Base-by-base conservation (phyloP, 2,888 invertebrate species). In the Amphipyra berbera region DNA sequence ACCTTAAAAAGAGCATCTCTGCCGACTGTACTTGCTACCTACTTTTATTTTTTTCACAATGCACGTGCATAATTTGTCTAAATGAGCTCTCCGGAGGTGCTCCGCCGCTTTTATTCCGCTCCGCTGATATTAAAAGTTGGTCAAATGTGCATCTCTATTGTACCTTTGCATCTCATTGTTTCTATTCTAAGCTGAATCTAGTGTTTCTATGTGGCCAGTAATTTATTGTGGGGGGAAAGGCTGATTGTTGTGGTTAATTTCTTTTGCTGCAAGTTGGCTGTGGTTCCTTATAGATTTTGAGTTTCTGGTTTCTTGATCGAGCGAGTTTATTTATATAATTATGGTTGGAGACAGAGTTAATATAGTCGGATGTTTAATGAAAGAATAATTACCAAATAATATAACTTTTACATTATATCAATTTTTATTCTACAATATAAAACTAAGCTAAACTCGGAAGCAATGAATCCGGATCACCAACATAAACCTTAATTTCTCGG, bases 111-210 rank as follows among this genome's bases (percentile, higher is more conserved):
- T 89, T 87, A 90, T 89, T 88, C 87, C 81, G 77, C 85, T 69
- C 84, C 82, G 82, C 76, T 84, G 82, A 86, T 88, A 90, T 91
- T 90, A 90, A 90, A 90, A 91, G 85, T 90, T 89, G 87, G 86
- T 89, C 89, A 89, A 88, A 89, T 87, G 89, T 88, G 83, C 85
- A 84, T 70, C 83, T 64, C 78, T 79, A 90, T 90, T 90, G 89
- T 91, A 79, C 81, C 76, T 64, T 71, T 73, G 57, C 66, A 57
- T 61, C 73, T 83, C 83, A 88, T 90, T 89, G 88, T 90, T 86
- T 83, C 78, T 76, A 68, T 78, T 68, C 83, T 83, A 81, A 81
- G 57, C 76, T 61, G 65, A 55, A 62, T 71, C 61, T 54, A 73
- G 61, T 75, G 59, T 73, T 71, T 61, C 62, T 73, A 71, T 74